Evolutionary conservation across 2,113 vertebrate genomes (phyloP).

Genomic region (Rhodinocichla rosea): DNA sequence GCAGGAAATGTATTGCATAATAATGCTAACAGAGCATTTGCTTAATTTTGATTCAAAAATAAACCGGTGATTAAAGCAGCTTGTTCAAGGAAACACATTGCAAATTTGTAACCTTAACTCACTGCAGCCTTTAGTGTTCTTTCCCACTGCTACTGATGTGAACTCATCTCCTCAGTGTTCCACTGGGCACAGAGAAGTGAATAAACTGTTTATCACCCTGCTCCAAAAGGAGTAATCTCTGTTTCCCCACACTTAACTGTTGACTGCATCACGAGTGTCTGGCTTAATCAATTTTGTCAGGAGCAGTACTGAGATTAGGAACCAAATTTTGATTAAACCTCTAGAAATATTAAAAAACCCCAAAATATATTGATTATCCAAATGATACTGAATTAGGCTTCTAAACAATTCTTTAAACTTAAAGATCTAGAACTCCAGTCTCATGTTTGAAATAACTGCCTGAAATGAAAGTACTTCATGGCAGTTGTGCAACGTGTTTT

Average conservation of each 20-base stretch:
- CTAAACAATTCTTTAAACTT: background rate
- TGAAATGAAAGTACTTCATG: background rate
- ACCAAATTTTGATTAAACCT: background rate
- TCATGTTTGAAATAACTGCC: background rate
- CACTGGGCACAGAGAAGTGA: background rate
- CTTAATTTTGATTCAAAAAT: background rate
- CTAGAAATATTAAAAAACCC: background rate
- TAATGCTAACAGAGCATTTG: background rate
- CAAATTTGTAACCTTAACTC: background rate
- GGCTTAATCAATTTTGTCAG: background rate
- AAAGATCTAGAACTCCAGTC: background rate
- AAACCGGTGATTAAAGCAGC: background rate
- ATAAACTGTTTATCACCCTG: background rate
- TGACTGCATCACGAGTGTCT: background rate
- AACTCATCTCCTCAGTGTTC: background rate
- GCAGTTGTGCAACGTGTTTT: background rate
- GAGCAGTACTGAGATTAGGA: background rate
- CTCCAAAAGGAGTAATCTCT: background rate
- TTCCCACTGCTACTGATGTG: background rate
- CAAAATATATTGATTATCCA: background rate
- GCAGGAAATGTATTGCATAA: background rate
- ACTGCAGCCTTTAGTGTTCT: background rate
- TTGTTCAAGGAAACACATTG: background rate
- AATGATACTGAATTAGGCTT: background rate
- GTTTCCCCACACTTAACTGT: background rate